phyloP scores from a whole-genome alignment of 2,113 vertebrate species.

The Hydropotes inermis region DNA sequence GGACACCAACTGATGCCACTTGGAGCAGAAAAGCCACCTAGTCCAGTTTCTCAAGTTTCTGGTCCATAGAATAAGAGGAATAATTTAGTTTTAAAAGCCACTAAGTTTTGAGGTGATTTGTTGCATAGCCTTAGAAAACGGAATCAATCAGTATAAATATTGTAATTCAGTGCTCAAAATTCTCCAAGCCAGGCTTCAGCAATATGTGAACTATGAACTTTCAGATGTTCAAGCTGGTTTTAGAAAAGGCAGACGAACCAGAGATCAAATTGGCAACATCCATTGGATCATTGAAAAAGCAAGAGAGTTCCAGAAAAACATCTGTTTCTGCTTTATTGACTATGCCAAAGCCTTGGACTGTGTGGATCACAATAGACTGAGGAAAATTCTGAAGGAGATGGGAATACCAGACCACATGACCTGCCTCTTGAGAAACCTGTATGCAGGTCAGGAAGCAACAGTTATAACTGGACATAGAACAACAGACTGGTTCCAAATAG shows the following conservation, averaged over 20 bases:
- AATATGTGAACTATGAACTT: background rate
- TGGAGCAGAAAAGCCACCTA: background rate
- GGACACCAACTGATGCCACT: background rate
- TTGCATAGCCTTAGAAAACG: background rate
- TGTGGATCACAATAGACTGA: background rate
- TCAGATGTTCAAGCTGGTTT: background rate
- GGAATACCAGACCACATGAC: background rate
- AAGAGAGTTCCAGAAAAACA: background rate
- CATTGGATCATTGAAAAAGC: fast-evolving
- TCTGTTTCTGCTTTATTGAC: background rate
- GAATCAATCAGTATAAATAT: background rate
- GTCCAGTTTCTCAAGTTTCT: background rate
- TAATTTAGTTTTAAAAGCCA: background rate
- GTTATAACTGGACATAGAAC: background rate
- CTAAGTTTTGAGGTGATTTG: background rate
- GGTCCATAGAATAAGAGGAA: background rate
- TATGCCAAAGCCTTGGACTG: background rate
- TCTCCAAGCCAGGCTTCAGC: background rate
- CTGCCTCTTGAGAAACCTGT: background rate
- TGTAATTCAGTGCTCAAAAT: background rate
- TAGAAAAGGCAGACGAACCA: background rate
- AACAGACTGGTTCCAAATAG: background rate
- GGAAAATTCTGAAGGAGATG: background rate
- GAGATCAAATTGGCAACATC: background rate
- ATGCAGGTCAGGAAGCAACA: background rate